These are phyloP conservation scores for Sorex maritimensis DNA, from an alignment of 2,797 vertebrate species.

Conservation along the genomic window DNA sequence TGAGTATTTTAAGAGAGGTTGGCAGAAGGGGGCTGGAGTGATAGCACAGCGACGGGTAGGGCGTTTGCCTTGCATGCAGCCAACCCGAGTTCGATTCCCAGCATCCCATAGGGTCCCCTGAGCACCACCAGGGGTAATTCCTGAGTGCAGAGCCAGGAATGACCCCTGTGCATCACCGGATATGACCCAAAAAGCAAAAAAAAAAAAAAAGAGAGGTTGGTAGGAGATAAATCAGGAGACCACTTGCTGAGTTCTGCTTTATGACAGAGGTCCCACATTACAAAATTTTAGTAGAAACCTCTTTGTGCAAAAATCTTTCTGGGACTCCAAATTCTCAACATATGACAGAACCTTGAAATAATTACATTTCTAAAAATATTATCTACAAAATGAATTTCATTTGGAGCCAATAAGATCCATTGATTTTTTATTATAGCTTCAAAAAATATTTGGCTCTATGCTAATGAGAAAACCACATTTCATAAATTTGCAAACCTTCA, in stretches of 20 bases:
- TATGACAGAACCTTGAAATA: not conserved
- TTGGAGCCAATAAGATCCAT: not conserved
- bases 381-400: not conserved
- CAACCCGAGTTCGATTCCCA: too few relatives aligned
- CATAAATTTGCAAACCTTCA: not conserved
- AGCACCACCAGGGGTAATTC: too few relatives aligned
- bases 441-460: conserved; percentile 8
- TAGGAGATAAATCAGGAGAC: not conserved
- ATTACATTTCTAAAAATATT: not conserved
- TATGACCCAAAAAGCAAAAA: too few relatives aligned
- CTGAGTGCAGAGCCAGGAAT: too few relatives aligned
- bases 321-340: not conserved
- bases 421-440: conserved; percentile 33
- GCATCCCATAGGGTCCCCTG: too few relatives aligned
- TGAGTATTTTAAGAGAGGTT: too few relatives aligned
- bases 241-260: not conserved
- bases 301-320: not conserved
- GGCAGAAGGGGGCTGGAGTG: not conserved
- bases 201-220: too few relatives aligned
- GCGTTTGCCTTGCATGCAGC: too few relatives aligned
- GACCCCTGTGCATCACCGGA: too few relatives aligned
- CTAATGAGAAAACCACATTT: conserved; percentile 46
- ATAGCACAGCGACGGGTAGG: too few relatives aligned
- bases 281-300: not conserved
- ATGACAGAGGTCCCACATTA: not conserved